These are phyloP conservation scores for Drosophila pullipes DNA, from an alignment of 2,888 invertebrate species.

Conservation along the genomic window DNA sequence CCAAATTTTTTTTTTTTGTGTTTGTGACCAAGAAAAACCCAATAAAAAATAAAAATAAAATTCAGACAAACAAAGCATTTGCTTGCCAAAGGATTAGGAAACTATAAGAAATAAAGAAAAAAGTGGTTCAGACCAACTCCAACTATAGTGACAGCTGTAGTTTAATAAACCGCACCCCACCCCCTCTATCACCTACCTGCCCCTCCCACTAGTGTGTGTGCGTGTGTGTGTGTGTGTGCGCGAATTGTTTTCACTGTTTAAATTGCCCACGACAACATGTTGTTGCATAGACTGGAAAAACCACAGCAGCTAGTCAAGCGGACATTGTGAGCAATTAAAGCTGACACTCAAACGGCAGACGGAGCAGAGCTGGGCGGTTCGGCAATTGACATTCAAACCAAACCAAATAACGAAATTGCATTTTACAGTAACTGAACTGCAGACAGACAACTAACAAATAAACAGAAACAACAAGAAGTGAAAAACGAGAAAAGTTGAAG, in stretches of 20 bases:
- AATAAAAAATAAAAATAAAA: neutral
- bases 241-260: slow-evolving; percentile 69
- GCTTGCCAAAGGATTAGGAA: slow-evolving; percentile 12
- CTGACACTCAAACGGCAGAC: slow-evolving; percentile 39
- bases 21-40: neutral
- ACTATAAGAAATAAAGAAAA: neutral
- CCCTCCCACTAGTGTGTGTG: neutral
- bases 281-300: slow-evolving; percentile 67
- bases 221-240: slow-evolving; percentile 2
- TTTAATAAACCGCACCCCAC: neutral
- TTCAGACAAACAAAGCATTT: neutral
- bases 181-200: neutral
- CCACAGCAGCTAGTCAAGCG: slow-evolving; percentile 46
- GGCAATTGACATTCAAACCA: slow-evolving; percentile 37
- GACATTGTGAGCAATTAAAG: slow-evolving; percentile 62
- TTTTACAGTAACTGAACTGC: slow-evolving; percentile 52
- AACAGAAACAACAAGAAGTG: slow-evolving; percentile 21
- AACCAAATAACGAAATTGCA: slow-evolving; percentile 79
- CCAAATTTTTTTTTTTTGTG: neutral
- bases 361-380: neutral
- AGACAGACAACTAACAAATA: slow-evolving; percentile 3
- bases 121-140: slow-evolving; percentile 1
- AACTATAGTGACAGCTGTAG: neutral
- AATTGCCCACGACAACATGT: slow-evolving; percentile 48
- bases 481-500: slow-evolving; percentile 33